Evolutionary conservation across 2,113 vertebrate genomes (phyloP).

Genomic region (Mugil cephalus): DNA sequence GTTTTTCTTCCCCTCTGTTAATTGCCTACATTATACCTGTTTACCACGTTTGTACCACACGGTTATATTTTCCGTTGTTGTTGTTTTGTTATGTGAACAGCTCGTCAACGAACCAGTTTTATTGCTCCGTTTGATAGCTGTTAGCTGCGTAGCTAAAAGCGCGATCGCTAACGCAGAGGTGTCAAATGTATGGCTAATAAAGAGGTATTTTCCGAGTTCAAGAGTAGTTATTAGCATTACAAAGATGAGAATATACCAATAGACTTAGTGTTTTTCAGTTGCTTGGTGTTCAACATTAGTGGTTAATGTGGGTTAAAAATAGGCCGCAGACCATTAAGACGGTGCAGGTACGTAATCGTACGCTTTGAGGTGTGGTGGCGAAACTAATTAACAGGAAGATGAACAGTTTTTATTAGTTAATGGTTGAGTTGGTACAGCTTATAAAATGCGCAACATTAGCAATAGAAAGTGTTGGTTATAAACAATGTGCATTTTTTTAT

Average conservation of each 20-base stretch:
- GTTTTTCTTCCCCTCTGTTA: too few relatives aligned
- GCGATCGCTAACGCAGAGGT: background rate
- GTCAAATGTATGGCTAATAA: accelerated
- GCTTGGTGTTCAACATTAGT: background rate
- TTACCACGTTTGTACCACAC: accelerated
- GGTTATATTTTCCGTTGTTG: accelerated
- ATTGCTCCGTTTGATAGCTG: conserved; percentile 3
- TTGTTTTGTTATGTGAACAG: too few relatives aligned
- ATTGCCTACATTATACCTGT: accelerated
- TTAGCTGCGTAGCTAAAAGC: conserved; percentile 52
- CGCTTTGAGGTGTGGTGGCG: background rate
- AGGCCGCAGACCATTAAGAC: conserved; percentile 47
- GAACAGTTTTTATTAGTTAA: too few relatives aligned
- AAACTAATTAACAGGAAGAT: too few relatives aligned
- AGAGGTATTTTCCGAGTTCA: accelerated
- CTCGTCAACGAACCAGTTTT: background rate
- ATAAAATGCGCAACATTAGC: too few relatives aligned
- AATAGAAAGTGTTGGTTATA: too few relatives aligned
- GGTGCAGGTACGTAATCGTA: background rate
- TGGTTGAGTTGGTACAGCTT: too few relatives aligned
- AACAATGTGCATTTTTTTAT: too few relatives aligned
- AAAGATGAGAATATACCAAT: accelerated
- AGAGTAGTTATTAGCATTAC: accelerated
- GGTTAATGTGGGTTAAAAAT: background rate
- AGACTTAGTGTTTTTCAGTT: too few relatives aligned